Evolutionary conservation across 2,797 vertebrate genomes (phyloP), one percentile per base, ranked within the genome.

Genomic region (Rhinogobio ventralis): DNA sequence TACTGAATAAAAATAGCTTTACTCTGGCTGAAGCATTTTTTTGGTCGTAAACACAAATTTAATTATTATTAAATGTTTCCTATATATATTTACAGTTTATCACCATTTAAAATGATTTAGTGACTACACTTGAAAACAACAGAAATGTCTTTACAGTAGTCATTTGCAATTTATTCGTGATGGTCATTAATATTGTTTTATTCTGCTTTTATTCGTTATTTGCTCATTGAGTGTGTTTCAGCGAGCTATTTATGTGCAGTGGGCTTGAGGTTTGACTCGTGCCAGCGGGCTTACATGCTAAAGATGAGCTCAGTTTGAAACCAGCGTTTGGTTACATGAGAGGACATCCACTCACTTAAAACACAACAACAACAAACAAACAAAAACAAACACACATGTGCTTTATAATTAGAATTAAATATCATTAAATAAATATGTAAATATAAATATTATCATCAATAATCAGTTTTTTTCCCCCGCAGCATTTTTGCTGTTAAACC

Each of bases 241-340:
- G 69, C 0, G 28, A 30, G 64, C 11, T 82, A 20, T 57, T 9
- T n/a, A 25, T 82, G 69, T 49, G 14, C 45, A 74, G 55, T 49
- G 82, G 73, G 90, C 77, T 89, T 90, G 82, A 87, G 68, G 85
- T 87, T 90, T 86, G 79, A 68, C 85, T 82, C 83, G 78, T 78
- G 85, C 86, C 67, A 74, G 87, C 71, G 78, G 86, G 79, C 28
- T 84, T 69, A 66, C 76, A 33, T 79, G 71, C 62, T 84, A 78
- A 66, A 51, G 57, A 82, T 74, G 28, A 36, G 42, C 81, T 73
- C 42, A 49, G 55, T 51, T 74, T 74, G 20, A 82, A 74, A 74
- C 69, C 42, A 64, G 69, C 55, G 42, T 82, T 73, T 74, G 69
- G 42, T 74, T 51, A 60, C n/a, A 81, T 4, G 15, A 36, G 17